Evolutionary conservation across 2,797 vertebrate genomes (phyloP).

Genomic region (Lutjanus argentimaculatus): DNA sequence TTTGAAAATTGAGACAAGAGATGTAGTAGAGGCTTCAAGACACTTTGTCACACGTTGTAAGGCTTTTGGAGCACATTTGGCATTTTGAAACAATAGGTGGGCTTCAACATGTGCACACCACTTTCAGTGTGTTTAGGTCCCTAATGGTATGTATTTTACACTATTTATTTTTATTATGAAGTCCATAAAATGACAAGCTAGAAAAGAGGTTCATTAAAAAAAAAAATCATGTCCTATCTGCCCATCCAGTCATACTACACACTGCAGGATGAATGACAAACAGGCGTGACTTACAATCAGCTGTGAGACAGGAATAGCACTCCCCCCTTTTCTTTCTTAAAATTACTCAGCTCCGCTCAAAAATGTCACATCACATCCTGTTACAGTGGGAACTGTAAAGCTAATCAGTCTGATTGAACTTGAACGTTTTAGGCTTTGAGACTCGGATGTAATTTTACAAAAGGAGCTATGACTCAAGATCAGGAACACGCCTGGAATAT

Average conservation of each 20-base stretch:
- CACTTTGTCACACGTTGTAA: too few species aligned
- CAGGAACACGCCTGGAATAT: not conserved
- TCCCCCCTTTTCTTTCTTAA: not conserved
- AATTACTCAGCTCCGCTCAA: not conserved
- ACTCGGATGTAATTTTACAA: not conserved
- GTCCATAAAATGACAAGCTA: not conserved
- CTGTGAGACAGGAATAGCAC: not conserved
- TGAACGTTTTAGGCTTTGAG: not conserved
- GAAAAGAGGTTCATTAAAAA: not conserved
- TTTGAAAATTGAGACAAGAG: too few species aligned
- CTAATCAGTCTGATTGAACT: not conserved
- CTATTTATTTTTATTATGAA: not conserved
- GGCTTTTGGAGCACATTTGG: too few species aligned
- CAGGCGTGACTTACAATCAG: not conserved
- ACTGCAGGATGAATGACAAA: not conserved
- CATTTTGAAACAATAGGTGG: too few species aligned
- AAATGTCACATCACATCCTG: not conserved
- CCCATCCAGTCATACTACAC: not conserved
- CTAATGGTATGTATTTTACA: too few species aligned
- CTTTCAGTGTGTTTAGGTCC: too few species aligned
- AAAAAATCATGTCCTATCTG: not conserved
- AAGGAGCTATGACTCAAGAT: not conserved
- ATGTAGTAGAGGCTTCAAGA: too few species aligned
- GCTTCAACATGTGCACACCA: too few species aligned
- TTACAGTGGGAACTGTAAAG: not conserved